A percentile compares a stretch with the other conserved stretches of the same genome.
phyloP scores from a whole-genome alignment of 1,140 invertebrate species.

The Listronotus oregonensis region DNA sequence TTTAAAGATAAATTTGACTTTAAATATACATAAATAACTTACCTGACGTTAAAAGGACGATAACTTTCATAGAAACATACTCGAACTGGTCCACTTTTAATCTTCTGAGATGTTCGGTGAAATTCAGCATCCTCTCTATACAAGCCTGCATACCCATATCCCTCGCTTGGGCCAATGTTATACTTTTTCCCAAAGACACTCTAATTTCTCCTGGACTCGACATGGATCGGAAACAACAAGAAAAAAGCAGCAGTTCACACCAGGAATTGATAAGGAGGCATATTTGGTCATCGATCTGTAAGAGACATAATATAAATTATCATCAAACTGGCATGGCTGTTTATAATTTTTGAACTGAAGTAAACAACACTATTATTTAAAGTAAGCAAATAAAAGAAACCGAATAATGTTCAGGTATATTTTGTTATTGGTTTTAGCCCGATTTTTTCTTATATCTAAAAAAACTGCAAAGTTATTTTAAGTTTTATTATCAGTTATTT shows the following conservation, averaged over 20 bases:
- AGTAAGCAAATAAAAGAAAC: not conserved
- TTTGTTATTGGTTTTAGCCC: too few relatives aligned
- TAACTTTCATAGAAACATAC: constrained; percentile 95
- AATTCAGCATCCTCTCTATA: constrained; percentile 92
- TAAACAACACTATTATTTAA: too few relatives aligned
- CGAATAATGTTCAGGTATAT: too few relatives aligned
- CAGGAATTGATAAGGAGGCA: constrained; percentile 95
- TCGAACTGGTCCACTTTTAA: constrained; percentile 94
- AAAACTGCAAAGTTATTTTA: too few relatives aligned
- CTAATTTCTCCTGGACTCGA: constrained; percentile 84
- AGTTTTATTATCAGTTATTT: too few relatives aligned
- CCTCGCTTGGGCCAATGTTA: constrained; percentile 59
- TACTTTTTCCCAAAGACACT: constrained; percentile 54
- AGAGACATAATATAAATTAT: constrained; percentile 17
- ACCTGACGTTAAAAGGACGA: constrained; percentile 92
- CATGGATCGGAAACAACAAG: constrained; percentile 89
- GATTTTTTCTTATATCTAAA: too few relatives aligned
- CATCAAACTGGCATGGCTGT: too few relatives aligned
- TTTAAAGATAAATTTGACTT: too few relatives aligned
- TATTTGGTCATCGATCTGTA: constrained; percentile 94
- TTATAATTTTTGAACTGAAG: too few relatives aligned
- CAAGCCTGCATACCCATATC: constrained; percentile 69
- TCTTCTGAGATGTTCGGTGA: constrained; percentile 88
- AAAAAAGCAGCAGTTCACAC: constrained; percentile 93
- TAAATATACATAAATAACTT: constrained; percentile 40